phyloP scores from a whole-genome alignment of 2,113 vertebrate species.

The Oncorhynchus clarkii region DNA sequence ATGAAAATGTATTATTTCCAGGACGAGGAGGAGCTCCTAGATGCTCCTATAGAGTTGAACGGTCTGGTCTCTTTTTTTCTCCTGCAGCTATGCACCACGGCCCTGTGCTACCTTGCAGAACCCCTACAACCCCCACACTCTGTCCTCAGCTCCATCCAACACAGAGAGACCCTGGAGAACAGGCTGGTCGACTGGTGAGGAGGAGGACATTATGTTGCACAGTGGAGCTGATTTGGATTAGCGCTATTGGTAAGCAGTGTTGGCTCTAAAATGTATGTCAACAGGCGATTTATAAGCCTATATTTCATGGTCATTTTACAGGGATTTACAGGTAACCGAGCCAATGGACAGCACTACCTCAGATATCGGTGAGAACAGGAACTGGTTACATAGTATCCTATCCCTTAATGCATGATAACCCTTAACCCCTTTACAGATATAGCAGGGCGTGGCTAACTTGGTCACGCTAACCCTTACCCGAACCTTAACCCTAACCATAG shows the following conservation, averaged over 20 bases:
- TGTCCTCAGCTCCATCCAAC: conserved; percentile 62
- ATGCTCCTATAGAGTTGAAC: conserved; percentile 78
- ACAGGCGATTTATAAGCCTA: too few species aligned
- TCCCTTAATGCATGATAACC: too few species aligned
- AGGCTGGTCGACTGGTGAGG: conserved; percentile 85
- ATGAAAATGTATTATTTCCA: too few species aligned
- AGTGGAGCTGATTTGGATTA: background rate
- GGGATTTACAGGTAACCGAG: conserved; percentile 40
- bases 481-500: too few species aligned
- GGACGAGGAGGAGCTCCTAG: conserved; percentile 55
- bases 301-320: too few species aligned
- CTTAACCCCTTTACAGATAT: too few species aligned
- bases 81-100: conserved; percentile 74
- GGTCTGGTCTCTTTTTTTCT: conserved; percentile 69
- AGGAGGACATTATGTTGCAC: background rate
- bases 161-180: conserved; percentile 78
- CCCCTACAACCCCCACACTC: conserved; percentile 61
- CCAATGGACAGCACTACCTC: conserved; percentile 69
- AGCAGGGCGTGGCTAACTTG: too few species aligned
- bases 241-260: too few species aligned
- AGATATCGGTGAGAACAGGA: conserved; percentile 74
- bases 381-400: too few species aligned
- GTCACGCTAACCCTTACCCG: too few species aligned
- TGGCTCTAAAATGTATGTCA: too few species aligned
- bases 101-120: conserved; percentile 58